Percentiles rank a stretch among this genome's conserved stretches.
These are phyloP conservation scores for Piaya cayana DNA, from an alignment of 2,113 vertebrate genomes.

Conservation along the genomic window DNA sequence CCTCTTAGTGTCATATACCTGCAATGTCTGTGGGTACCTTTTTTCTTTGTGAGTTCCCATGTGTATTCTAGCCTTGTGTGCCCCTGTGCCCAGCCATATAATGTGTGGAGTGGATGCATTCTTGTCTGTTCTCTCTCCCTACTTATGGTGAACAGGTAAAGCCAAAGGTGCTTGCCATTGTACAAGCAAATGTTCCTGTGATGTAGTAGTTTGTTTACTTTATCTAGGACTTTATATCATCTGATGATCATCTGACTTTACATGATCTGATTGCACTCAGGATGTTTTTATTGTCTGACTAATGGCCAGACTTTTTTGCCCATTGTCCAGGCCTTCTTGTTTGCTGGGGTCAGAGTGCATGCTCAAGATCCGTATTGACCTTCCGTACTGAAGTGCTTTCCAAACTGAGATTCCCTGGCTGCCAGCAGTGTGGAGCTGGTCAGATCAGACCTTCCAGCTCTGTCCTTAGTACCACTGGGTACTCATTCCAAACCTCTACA, in stretches of 20 bases:
- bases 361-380: neutral
- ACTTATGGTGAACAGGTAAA: accelerated
- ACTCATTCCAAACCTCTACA: neutral
- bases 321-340: neutral
- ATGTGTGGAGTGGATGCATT: neutral
- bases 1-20: neutral
- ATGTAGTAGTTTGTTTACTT: neutral
- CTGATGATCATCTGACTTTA: neutral
- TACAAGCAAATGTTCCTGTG: neutral
- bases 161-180: neutral
- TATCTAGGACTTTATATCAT: neutral
- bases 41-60: neutral
- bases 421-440: neutral
- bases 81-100: neutral
- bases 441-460: neutral
- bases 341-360: neutral
- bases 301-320: neutral
- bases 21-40: neutral
- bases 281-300: neutral
- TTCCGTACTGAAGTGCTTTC: neutral
- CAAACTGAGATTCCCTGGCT: neutral
- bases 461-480: neutral
- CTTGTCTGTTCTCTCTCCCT: neutral
- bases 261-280: neutral
- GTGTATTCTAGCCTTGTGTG: neutral